Conservation (phyloP, 1,140 invertebrate genomes). For the Drosophila setifemur region DNA sequence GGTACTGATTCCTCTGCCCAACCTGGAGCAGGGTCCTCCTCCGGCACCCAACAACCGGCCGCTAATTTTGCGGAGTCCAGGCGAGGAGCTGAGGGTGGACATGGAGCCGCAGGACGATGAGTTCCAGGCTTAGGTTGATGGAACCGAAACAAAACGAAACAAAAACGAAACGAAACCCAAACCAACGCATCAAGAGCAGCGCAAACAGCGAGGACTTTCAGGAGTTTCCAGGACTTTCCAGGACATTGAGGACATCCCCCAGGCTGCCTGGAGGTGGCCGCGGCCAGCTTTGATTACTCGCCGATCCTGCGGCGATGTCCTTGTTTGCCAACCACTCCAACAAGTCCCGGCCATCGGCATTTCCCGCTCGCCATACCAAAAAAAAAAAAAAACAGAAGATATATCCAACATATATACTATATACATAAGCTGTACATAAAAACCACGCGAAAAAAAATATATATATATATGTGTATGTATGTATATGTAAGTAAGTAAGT, state of each 20-base stretch:
- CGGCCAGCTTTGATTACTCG: conserved; percentile 46
- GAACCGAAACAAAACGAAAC: background rate
- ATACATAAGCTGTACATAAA: too few species aligned
- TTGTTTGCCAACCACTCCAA: conserved; percentile 52
- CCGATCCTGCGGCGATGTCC: conserved; percentile 10
- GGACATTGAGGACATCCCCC: too few species aligned
- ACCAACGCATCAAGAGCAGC: conserved; percentile 1
- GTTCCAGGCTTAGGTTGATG: conserved; percentile 39
- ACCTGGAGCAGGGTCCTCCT: background rate
- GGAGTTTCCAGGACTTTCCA: background rate
- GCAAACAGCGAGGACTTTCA: conserved; percentile 19
- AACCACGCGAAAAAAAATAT: too few species aligned
- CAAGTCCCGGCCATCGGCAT: background rate
- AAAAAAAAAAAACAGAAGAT: background rate
- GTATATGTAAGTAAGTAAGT: too few species aligned
- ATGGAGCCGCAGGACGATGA: conserved; percentile 13
- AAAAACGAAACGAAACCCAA: background rate
- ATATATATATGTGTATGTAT: too few species aligned
- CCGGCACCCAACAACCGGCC: conserved; percentile 17
- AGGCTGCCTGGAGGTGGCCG: background rate
- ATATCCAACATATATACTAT: too few species aligned
- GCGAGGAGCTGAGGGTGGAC: background rate
- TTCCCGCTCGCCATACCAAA: background rate
- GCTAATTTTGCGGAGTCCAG: background rate
- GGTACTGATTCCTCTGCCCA: conserved; percentile 29